Evolutionary conservation across 2,888 invertebrate species (phyloP), one percentile per base, ranked within the genome.

Genomic region (Drosophila atroscutellata): DNA sequence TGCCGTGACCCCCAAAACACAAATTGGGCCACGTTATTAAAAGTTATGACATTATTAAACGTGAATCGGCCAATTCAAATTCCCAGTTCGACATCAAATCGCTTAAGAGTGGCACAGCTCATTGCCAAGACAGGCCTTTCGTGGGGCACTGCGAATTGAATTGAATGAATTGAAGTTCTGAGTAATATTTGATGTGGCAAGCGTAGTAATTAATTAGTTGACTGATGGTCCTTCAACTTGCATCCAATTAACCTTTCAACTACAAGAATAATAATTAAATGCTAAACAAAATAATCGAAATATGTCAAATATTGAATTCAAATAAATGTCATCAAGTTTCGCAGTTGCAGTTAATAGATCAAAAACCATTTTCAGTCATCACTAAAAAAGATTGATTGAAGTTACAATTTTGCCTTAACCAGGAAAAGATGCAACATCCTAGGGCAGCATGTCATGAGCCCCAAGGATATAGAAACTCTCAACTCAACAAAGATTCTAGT

Each of bases 11-110:
- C 24, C 15, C 56, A 65, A 65, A 65, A 65, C 52, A 66, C 51
- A 71, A 81, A 74, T 68, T 60, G 65, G 54, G 52, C 52, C 28
- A 64, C 9, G 30, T 30, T 30, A 30, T 30, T 11, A 65, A 86
- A 77, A 75, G 65, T 86, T 80, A 69, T 70, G 69, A 62, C 73
- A 72, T 83, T 69, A 63, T 76, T 24, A 68, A 76, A 76, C 72
- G 72, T 57, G 57, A 72, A 58, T 69, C 70, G 72, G 65, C 34
- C 24, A 52, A 63, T 47, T 20, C 51, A 26, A 39, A 24, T 37
- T 24, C 20, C 20, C 50, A 65, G 30, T 13, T 30, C 9, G 26
- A 45, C 24, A n/a, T 36, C 32, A 37, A 60, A 36, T 56, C 20
- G 50, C 24, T 26, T 68, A 75, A 39, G 59, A 36, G 30, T 65